These are phyloP conservation scores for Anastrepha obliqua DNA, from an alignment of 1,140 invertebrate genomes.

Conservation along the genomic window DNA sequence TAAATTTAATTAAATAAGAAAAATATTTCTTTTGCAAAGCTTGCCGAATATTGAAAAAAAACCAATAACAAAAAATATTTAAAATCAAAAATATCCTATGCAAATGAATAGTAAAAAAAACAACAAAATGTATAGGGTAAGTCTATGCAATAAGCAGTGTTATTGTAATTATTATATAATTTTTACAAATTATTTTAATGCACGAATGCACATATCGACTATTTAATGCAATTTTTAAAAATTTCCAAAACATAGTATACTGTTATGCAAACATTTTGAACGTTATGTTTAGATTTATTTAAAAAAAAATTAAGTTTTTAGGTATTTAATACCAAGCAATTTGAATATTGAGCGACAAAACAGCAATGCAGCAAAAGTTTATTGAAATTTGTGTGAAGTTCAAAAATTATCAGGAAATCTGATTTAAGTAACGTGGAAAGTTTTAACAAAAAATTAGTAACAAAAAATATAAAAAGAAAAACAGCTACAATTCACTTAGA, in stretches of 20 bases:
- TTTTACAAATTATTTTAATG: conserved; percentile 4
- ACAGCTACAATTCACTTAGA: too few relatives aligned
- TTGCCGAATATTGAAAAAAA: not conserved
- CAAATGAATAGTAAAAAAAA: not conserved
- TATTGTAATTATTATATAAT: not conserved
- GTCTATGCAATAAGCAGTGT: too few relatives aligned
- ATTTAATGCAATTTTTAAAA: conserved; percentile 2
- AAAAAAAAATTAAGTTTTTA: not conserved
- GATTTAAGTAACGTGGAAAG: too few relatives aligned
- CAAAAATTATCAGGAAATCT: too few relatives aligned
- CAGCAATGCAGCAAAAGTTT: not conserved
- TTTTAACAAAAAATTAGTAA: too few relatives aligned
- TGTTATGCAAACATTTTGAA: not conserved
- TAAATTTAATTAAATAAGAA: not conserved
- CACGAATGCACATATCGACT: conserved; percentile 37
- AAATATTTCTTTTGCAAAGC: not conserved
- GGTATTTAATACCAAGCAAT: conserved; percentile 40
- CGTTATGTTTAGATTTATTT: not conserved
- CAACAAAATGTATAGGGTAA: not conserved
- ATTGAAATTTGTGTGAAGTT: too few relatives aligned
- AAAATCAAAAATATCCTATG: not conserved
- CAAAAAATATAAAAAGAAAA: too few relatives aligned
- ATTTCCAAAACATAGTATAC: not conserved
- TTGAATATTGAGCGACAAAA: not conserved
- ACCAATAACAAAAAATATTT: not conserved